These are phyloP conservation scores for Xerus rutilus DNA, from an alignment of 2,797 vertebrate species.

Conservation along the genomic window DNA sequence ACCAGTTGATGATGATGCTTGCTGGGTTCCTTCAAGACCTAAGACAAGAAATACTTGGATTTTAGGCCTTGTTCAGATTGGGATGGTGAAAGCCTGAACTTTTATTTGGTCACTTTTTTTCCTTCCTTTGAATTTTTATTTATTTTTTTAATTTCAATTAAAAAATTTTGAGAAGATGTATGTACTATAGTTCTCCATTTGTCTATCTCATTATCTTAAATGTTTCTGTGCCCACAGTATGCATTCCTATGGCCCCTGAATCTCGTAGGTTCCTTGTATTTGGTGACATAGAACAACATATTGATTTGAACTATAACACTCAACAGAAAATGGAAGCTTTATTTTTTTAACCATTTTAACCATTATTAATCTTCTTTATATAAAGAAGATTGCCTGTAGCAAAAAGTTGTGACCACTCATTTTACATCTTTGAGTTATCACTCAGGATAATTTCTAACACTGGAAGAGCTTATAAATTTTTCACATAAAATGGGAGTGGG, in stretches of 20 bases:
- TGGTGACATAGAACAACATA: not conserved
- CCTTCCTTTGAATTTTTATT: not conserved
- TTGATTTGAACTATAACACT: not conserved
- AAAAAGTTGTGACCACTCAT: not conserved
- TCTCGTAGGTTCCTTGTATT: not conserved
- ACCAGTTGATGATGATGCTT: not conserved
- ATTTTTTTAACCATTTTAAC: slow-evolving; percentile 56
- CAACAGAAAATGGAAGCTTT: not conserved
- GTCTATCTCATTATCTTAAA: not conserved
- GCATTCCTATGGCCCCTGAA: not conserved
- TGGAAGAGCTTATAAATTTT: slow-evolving; percentile 41
- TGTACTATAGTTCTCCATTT: not conserved
- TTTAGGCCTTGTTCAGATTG: not conserved
- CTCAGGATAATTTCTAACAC: not conserved
- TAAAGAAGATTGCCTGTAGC: not conserved
- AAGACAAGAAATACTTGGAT: not conserved
- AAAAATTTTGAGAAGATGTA: not conserved
- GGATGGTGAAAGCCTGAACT: not conserved
- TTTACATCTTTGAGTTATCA: not conserved
- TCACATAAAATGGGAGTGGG: not conserved
- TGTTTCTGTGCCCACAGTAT: not conserved
- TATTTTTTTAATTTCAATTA: not conserved
- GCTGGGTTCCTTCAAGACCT: not conserved
- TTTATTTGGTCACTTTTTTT: not conserved
- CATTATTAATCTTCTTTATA: too few relatives aligned